Conservation (phyloP, 2,113 vertebrate species). For the Ranitomeya imitator region DNA sequence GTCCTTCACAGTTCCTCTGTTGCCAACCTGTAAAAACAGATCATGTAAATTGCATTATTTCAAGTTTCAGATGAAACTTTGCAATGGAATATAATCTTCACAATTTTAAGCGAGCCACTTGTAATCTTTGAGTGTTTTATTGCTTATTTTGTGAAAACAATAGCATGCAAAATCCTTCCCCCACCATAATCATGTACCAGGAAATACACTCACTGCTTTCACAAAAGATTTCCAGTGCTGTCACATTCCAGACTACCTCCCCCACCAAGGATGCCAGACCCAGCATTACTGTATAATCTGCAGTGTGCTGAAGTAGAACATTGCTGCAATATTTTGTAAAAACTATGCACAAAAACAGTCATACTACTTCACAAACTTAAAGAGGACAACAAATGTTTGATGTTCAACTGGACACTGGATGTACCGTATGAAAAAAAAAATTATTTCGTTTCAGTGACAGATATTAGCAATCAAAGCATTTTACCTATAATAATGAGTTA, state of each 20-base stretch:
- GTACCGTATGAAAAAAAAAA: neutral
- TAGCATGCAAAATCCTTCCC: neutral
- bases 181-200: neutral
- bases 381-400: no score
- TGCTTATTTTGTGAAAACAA: neutral
- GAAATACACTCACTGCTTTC: neutral
- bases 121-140: neutral
- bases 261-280: neutral
- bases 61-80: neutral
- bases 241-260: slow-evolving; percentile 18
- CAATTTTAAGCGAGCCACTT: no score
- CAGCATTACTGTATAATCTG: neutral
- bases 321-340: neutral
- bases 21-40: slow-evolving; percentile 67
- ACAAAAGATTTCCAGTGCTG: slow-evolving; percentile 20
- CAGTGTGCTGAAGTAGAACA: neutral
- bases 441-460: no score
- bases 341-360: neutral
- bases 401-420: no score
- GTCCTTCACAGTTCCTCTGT: slow-evolving; percentile 77
- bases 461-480: no score
- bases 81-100: neutral
- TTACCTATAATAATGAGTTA: no score
- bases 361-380: neutral
- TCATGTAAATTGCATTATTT: neutral